Conservation (phyloP, 1,140 invertebrate species). For the Bombus confusus region DNA sequence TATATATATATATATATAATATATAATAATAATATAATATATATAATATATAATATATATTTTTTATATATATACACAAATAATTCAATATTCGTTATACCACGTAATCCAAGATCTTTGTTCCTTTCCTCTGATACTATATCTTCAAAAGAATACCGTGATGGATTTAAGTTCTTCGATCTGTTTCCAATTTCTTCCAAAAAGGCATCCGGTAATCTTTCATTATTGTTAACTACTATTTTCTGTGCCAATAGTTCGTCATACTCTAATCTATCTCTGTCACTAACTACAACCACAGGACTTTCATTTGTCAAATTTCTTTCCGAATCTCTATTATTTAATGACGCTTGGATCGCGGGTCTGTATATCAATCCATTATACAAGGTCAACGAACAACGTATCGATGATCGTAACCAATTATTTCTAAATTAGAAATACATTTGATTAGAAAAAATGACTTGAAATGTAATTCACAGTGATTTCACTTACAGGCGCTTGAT, state of each 20-base stretch:
- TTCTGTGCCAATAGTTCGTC: neutral
- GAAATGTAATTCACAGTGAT: neutral
- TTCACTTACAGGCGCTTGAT: slow-evolving; percentile 68
- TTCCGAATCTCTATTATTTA: neutral
- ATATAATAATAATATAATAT: too few species aligned
- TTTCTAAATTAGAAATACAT: neutral
- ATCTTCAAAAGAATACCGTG: slow-evolving; percentile 13
- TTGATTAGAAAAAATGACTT: neutral
- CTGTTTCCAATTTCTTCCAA: neutral
- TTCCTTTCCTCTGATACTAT: neutral
- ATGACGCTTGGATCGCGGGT: neutral
- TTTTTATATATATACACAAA: neutral
- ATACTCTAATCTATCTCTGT: neutral
- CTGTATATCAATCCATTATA: neutral
- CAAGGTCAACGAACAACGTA: neutral
- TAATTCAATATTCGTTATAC: neutral
- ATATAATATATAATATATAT: too few species aligned
- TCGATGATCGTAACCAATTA: slow-evolving; percentile 10
- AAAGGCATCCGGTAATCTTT: neutral
- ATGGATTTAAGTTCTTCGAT: neutral
- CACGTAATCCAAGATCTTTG: neutral
- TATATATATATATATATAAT: too few species aligned
- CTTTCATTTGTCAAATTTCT: neutral
- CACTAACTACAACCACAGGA: neutral
- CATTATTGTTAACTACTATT: neutral